Conservation (phyloP, 1,140 invertebrate genomes). For the Linepithema humile region DNA sequence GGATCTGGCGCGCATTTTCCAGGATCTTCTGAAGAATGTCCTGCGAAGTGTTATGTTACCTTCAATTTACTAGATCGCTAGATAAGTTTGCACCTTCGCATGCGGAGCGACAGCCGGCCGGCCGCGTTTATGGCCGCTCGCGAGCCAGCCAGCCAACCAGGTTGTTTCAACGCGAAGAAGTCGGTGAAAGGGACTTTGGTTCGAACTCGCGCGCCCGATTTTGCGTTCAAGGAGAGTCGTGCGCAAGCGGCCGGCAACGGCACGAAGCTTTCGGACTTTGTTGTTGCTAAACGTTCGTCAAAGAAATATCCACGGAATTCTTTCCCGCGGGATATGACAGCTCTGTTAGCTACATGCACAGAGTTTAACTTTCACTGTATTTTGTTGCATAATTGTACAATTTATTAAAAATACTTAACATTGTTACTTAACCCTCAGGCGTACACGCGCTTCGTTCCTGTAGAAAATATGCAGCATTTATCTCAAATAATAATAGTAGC, state of each 20-base stretch:
- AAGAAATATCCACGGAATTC: constrained; percentile 35
- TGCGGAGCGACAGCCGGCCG: background rate
- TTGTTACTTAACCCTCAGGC: background rate
- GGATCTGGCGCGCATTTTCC: constrained; percentile 1
- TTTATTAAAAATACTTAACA: background rate
- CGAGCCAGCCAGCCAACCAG: constrained; percentile 12
- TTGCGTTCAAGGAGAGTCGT: constrained; percentile 81
- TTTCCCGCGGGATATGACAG: constrained; percentile 20
- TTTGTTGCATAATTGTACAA: background rate
- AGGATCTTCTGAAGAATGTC: constrained; percentile 22
- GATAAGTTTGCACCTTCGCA: constrained; percentile 46
- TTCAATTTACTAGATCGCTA: constrained; percentile 38
- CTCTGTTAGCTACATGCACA: background rate
- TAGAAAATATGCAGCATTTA: background rate
- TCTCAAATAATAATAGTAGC: background rate
- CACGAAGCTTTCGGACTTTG: constrained; percentile 74
- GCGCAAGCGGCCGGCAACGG: constrained; percentile 25
- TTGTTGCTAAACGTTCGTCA: constrained; percentile 15
- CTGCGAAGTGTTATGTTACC: constrained; percentile 10
- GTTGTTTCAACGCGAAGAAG: constrained; percentile 58
- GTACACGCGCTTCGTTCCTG: background rate
- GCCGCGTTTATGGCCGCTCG: constrained; percentile 14
- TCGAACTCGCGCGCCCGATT: constrained; percentile 65
- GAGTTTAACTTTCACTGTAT: constrained; percentile 26
- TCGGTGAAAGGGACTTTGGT: constrained; percentile 79